Conservation (phyloP, 2,797 vertebrate genomes). For the Sylvia borin region DNA sequence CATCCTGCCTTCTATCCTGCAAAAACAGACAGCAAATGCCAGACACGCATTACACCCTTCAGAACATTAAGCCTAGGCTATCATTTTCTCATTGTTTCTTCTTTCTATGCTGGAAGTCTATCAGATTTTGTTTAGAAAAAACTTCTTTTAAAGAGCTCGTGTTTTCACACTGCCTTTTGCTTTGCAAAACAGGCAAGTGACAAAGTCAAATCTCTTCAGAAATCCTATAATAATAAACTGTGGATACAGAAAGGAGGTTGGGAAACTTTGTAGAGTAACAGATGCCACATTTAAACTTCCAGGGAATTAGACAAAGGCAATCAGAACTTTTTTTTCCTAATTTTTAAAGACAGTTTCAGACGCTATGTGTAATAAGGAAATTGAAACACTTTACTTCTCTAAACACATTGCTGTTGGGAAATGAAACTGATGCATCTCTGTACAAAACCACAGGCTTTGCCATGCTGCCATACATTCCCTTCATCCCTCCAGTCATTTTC, state of each 20-base stretch:
- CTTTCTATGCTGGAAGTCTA: neutral
- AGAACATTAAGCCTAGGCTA: neutral
- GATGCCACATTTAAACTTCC: neutral
- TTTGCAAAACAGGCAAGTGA: neutral
- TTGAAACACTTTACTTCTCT: neutral
- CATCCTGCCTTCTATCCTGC: neutral
- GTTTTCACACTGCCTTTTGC: neutral
- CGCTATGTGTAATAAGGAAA: neutral
- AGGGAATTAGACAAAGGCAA: neutral
- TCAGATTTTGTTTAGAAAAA: neutral
- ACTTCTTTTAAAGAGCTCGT: neutral
- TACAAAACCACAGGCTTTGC: neutral
- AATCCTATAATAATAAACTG: neutral
- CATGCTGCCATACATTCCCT: neutral
- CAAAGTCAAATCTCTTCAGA: neutral
- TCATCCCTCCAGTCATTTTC: neutral
- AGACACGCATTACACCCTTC: neutral
- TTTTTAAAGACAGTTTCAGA: slow-evolving; percentile 19
- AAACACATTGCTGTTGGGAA: neutral
- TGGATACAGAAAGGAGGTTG: neutral
- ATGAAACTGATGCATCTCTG: neutral
- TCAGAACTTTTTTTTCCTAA: neutral
- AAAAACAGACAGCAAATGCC: neutral
- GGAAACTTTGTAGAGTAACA: neutral
- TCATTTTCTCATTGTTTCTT: neutral